Conservation (phyloP, 2,113 vertebrate species). For the Pica pica region DNA sequence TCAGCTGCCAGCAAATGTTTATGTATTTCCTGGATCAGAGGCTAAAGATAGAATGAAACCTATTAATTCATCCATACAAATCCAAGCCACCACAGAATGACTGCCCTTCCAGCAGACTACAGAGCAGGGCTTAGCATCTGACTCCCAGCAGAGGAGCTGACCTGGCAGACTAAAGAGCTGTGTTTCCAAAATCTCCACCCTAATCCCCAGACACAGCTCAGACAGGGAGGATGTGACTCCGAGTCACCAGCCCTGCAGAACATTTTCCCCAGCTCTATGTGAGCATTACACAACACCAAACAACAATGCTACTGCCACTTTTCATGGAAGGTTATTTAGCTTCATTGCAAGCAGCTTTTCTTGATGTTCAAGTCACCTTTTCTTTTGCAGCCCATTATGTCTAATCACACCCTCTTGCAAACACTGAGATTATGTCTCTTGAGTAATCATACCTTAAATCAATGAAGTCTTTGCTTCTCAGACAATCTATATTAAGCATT, state of each 20-base stretch:
- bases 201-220: background rate
- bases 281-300: background rate
- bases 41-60: background rate
- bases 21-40: background rate
- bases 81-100: background rate
- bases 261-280: background rate
- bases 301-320: background rate
- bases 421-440: background rate
- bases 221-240: background rate
- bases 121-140: background rate
- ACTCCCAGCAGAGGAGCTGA: background rate
- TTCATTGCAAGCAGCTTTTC: background rate
- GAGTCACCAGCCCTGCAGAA: background rate
- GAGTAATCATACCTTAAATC: background rate
- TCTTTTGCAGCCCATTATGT: background rate
- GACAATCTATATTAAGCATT: background rate
- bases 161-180: background rate
- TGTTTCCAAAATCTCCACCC: background rate
- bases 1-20: background rate
- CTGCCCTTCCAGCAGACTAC: background rate
- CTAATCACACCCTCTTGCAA: background rate
- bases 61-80: background rate
- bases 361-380: background rate
- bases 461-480: background rate
- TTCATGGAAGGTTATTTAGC: background rate